phyloP scores from a whole-genome alignment of 2,888 invertebrate species.

The Drosophila eohydei region DNA sequence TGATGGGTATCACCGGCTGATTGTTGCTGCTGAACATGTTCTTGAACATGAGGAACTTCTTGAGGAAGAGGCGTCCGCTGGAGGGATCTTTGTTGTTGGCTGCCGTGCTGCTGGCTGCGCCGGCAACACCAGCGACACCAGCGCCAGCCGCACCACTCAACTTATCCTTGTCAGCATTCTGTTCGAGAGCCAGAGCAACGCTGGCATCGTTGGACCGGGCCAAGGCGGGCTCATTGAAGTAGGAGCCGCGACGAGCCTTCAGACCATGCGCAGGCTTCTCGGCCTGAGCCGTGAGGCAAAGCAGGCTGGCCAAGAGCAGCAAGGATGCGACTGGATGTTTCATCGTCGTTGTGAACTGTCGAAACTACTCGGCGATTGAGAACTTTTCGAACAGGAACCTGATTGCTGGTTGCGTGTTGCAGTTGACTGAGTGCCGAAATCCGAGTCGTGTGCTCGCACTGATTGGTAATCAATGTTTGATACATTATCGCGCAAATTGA shows the following conservation, averaged over 20 bases:
- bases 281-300: slow-evolving; percentile 23
- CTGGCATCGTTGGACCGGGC: slow-evolving; percentile 48
- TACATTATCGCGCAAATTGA: slow-evolving; percentile 56
- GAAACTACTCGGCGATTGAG: slow-evolving; percentile 68
- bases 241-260: slow-evolving; percentile 49
- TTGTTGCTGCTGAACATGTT: slow-evolving; percentile 71
- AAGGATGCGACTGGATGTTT: slow-evolving; percentile 36
- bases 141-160: slow-evolving; percentile 6
- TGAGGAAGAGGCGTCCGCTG: slow-evolving; percentile 80
- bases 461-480: slow-evolving; percentile 79
- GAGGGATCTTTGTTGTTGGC: slow-evolving; percentile 64
- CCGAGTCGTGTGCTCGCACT: slow-evolving; percentile 52
- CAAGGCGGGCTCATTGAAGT: slow-evolving; percentile 59
- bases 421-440: not conserved
- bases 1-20: slow-evolving; percentile 80
- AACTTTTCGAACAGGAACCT: slow-evolving; percentile 57
- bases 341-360: slow-evolving; percentile 20
- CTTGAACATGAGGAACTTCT: slow-evolving; percentile 80
- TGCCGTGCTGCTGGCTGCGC: slow-evolving; percentile 11
- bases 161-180: slow-evolving; percentile 40
- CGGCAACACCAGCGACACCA: slow-evolving; percentile 9
- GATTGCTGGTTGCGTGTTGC: not conserved
- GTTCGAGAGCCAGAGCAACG: slow-evolving; percentile 26
- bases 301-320: slow-evolving; percentile 52
- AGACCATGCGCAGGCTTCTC: slow-evolving; percentile 21